A percentile compares a stretch with the other conserved stretches of the same genome.
Conservation (phyloP, 2,797 vertebrate genomes). For the Dendrocincla fuliginosa region DNA sequence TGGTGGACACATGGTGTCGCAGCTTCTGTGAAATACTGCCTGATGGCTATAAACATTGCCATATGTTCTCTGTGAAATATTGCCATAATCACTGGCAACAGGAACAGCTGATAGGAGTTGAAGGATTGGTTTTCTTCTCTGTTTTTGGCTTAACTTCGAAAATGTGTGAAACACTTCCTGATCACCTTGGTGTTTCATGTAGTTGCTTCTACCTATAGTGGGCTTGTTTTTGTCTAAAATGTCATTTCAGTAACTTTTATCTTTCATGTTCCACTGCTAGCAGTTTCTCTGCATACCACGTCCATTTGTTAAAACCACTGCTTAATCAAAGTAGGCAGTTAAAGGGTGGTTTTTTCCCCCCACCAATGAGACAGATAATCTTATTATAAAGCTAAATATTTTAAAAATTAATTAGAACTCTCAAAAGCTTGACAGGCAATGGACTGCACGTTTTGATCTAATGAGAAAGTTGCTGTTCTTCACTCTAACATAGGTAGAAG, state of each 20-base stretch:
- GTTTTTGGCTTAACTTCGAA: slow-evolving; percentile 30
- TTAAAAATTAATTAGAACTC: slow-evolving; percentile 43
- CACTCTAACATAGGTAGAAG: neutral
- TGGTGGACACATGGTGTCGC: slow-evolving; percentile 77
- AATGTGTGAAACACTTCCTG: slow-evolving; percentile 15
- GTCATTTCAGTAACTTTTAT: neutral
- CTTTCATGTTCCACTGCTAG: slow-evolving; percentile 4
- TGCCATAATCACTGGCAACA: slow-evolving; percentile 70
- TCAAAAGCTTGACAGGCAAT: slow-evolving; percentile 56
- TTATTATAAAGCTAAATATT: slow-evolving; percentile 9
- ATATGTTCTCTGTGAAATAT: slow-evolving; percentile 77
- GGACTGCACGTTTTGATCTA: slow-evolving; percentile 54
- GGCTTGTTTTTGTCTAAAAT: neutral
- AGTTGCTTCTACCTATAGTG: neutral
- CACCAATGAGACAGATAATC: neutral
- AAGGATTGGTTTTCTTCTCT: slow-evolving; percentile 33
- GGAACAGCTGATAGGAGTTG: slow-evolving; percentile 60
- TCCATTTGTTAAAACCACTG: neutral
- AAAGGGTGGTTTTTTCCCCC: neutral
- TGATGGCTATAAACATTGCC: slow-evolving; percentile 77
- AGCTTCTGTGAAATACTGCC: slow-evolving; percentile 76
- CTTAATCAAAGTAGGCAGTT: slow-evolving; percentile 52
- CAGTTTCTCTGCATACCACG: neutral
- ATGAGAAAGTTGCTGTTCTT: slow-evolving; percentile 22
- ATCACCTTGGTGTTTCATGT: slow-evolving; percentile 1